Evolutionary conservation across 92 coral and sea anemone species (phyloP).

Genomic region (Paragorgia papillata): DNA sequence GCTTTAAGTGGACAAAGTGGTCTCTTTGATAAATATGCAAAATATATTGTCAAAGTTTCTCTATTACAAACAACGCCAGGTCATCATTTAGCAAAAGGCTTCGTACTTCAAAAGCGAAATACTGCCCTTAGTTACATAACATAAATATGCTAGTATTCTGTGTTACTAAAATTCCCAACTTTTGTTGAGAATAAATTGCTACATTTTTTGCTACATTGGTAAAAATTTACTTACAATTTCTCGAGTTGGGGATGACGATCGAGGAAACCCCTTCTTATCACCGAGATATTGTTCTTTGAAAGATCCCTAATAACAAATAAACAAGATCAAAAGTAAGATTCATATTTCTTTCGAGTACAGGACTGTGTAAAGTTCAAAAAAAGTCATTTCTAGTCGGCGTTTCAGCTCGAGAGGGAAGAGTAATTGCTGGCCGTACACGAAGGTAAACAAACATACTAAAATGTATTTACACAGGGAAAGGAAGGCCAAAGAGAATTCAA

Average conservation of each 20-base stretch:
- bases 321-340: neutral
- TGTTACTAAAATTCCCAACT: too few species aligned
- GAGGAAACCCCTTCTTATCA: slow-evolving; percentile 3
- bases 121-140: too few species aligned
- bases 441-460: neutral
- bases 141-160: too few species aligned
- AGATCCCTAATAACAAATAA: slow-evolving; percentile 27
- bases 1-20: too few species aligned
- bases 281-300: slow-evolving; percentile 25
- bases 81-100: too few species aligned
- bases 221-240: slow-evolving; percentile 26
- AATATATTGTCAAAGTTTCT: too few species aligned
- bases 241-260: slow-evolving; percentile 18
- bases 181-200: too few species aligned
- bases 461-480: neutral
- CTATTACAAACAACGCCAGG: too few species aligned
- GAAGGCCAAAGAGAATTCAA: neutral
- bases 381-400: neutral
- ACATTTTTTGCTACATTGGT: too few species aligned
- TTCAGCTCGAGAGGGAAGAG: neutral
- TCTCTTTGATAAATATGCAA: too few species aligned
- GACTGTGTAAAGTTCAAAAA: neutral
- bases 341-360: too few species aligned
- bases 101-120: too few species aligned
- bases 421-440: neutral